Evolutionary conservation across 2,797 vertebrate species (phyloP).

Genomic region (Tenualosa thibaudeaui): DNA sequence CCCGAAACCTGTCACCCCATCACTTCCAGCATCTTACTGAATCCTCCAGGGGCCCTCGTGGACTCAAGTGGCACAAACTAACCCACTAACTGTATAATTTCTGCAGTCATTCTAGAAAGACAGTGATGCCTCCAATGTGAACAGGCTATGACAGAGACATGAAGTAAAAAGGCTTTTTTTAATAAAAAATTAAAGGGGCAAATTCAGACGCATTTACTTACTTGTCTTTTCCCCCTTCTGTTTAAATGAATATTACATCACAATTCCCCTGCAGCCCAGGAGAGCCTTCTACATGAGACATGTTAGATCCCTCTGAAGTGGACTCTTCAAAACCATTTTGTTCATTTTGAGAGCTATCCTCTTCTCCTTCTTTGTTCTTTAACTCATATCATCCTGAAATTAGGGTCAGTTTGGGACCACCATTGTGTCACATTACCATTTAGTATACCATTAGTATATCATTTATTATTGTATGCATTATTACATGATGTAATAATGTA

Average conservation of each 20-base stretch:
- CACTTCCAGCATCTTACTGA: background rate
- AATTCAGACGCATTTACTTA: conserved; percentile 45
- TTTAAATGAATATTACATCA: conserved; percentile 41
- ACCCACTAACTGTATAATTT: background rate
- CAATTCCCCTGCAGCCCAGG: conserved; percentile 14
- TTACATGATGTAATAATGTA: background rate
- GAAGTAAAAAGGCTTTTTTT: conserved; percentile 25
- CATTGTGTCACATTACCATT: background rate
- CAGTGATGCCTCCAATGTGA: background rate
- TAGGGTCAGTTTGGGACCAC: background rate
- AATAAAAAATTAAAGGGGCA: conserved; percentile 46
- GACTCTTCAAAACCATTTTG: conserved; percentile 14
- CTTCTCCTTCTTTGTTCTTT: background rate
- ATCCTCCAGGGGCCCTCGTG: background rate
- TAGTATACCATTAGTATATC: background rate
- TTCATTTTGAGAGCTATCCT: background rate
- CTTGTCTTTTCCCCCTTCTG: conserved; percentile 17
- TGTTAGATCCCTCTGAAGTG: conserved; percentile 9
- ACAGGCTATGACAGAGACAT: conserved; percentile 25
- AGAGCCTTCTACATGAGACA: conserved; percentile 20
- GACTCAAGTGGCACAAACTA: conserved; percentile 7
- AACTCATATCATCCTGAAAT: background rate
- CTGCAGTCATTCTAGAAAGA: background rate
- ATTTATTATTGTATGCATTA: background rate
- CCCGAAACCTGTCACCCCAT: background rate